Percentiles rank a stretch among this genome's conserved stretches.
Evolutionary conservation across 2,797 vertebrate genomes (phyloP).

Genomic region (Craterocephalus amniculus): DNA sequence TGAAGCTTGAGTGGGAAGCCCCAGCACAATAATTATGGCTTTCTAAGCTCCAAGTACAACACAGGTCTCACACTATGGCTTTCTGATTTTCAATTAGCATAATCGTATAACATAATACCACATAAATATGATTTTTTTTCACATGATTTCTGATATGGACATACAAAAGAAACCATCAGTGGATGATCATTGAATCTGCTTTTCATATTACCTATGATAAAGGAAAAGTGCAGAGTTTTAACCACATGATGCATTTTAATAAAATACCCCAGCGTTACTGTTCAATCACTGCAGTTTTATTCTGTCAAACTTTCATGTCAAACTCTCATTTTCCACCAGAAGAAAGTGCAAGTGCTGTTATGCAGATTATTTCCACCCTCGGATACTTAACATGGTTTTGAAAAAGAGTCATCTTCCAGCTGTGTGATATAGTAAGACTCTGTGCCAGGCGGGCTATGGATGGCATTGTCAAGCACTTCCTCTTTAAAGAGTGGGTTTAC

Average conservation of each 20-base stretch:
- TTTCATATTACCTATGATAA: background rate
- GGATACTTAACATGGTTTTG: conserved; percentile 45
- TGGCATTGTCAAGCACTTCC: conserved; percentile 40
- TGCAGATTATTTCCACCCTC: conserved; percentile 37
- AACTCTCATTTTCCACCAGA: conserved; percentile 5
- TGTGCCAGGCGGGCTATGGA: conserved; percentile 44
- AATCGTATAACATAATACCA: conserved; percentile 45
- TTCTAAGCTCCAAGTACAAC: conserved; percentile 70
- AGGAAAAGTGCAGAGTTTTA: background rate
- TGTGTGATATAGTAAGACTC: conserved; percentile 51
- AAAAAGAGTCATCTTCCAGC: conserved; percentile 40
- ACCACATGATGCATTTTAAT: conserved; percentile 7
- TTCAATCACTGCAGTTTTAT: conserved; percentile 22
- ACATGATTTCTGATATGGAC: conserved; percentile 35
- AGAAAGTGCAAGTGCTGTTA: background rate
- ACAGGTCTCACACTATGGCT: conserved; percentile 58
- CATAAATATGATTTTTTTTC: conserved; percentile 45
- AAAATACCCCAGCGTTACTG: conserved; percentile 1
- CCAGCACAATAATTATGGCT: conserved; percentile 64
- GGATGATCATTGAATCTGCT: conserved; percentile 1
- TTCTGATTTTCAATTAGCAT: conserved; percentile 63
- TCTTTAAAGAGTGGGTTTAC: conserved; percentile 47
- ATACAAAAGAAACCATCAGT: conserved; percentile 2
- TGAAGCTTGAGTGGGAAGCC: conserved; percentile 61
- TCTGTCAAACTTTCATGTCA: conserved; percentile 16